Percentiles rank a stretch among this genome's conserved stretches.
These are phyloP conservation scores for Pelusios castaneus DNA, from an alignment of 2,113 vertebrate species.

Conservation along the genomic window DNA sequence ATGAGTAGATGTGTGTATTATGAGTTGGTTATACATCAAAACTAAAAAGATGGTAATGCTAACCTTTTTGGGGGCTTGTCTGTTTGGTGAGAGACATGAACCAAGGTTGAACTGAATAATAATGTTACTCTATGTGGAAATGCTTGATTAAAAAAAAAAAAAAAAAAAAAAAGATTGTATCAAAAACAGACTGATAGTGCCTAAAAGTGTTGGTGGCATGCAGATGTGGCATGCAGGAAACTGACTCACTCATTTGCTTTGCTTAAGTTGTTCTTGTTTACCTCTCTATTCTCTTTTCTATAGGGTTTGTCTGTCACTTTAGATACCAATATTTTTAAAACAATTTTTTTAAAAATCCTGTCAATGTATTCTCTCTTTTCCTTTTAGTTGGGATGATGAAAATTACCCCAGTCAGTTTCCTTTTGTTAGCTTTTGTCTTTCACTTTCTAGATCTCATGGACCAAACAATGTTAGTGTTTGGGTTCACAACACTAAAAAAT, in stretches of 20 bases:
- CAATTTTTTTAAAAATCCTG: not conserved
- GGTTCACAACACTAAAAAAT: fast-evolving
- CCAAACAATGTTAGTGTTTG: not conserved
- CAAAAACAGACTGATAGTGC: not conserved
- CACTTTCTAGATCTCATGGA: not conserved
- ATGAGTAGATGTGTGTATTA: not conserved
- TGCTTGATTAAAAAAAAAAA: no score
- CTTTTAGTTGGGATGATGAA: not conserved
- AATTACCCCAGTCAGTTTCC: not conserved
- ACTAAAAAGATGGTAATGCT: not conserved
- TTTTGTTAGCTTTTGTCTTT: not conserved
- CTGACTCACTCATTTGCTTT: fast-evolving
- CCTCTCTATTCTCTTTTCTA: not conserved
- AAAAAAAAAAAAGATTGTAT: no score
- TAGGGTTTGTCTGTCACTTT: not conserved
- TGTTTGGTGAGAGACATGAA: not conserved
- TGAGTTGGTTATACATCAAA: not conserved
- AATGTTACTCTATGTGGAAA: not conserved
- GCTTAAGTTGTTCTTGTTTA: not conserved
- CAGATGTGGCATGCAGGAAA: not conserved
- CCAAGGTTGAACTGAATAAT: not conserved
- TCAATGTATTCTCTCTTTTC: not conserved
- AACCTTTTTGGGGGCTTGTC: fast-evolving
- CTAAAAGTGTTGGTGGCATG: not conserved
- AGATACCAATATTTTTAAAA: not conserved